phyloP scores from a whole-genome alignment of 2,797 vertebrate genomes.

The Enteromius mattozi region DNA sequence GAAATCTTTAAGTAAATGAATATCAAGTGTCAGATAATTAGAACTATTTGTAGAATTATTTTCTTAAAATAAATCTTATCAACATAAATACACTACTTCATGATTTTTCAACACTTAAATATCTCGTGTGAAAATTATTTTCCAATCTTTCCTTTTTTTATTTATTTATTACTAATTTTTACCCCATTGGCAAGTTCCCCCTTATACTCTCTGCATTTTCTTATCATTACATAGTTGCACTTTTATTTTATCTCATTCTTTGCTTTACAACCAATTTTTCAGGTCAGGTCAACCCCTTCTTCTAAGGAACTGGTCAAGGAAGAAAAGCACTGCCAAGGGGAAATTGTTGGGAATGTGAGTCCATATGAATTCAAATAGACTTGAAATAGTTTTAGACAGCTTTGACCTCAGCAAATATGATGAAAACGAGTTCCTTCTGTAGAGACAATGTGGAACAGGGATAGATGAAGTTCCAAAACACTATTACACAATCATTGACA shows the following conservation, averaged over 20 bases:
- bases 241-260: background rate
- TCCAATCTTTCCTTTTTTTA: background rate
- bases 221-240: background rate
- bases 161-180: background rate
- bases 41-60: no score
- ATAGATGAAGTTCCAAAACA: constrained; percentile 77
- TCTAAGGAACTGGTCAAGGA: constrained; percentile 65
- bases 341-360: constrained; percentile 53
- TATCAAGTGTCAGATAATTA: background rate
- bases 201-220: background rate
- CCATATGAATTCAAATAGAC: constrained; percentile 64
- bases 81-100: background rate
- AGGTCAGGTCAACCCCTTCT: constrained; percentile 49
- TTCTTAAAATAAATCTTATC: background rate
- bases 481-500: constrained; percentile 74
- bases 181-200: background rate
- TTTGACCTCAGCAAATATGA: constrained; percentile 72
- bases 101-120: background rate
- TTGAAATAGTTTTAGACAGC: constrained; percentile 74
- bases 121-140: background rate
- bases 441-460: constrained; percentile 69
- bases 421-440: constrained; percentile 47
- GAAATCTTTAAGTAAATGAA: background rate
- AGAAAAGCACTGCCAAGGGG: constrained; percentile 69
- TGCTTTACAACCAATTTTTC: background rate